phyloP scores from a whole-genome alignment of 2,113 vertebrate genomes.

The Synodontis membranacea region DNA sequence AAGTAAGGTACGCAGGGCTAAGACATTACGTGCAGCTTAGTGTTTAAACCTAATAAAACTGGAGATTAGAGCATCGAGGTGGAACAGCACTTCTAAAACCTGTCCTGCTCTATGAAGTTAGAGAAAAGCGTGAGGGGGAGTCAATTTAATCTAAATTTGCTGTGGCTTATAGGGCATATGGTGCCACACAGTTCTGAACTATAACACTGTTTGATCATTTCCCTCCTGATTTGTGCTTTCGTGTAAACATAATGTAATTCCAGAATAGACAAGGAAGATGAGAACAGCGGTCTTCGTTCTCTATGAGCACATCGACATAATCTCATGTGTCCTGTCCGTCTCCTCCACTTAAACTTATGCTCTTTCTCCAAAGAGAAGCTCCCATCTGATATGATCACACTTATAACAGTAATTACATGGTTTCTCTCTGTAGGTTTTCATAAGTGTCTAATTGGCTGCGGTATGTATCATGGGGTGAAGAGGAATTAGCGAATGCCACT shows the following conservation, averaged over 20 bases:
- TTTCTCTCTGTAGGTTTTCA: not conserved
- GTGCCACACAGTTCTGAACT: not conserved
- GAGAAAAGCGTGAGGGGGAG: not conserved
- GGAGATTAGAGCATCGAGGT: not conserved
- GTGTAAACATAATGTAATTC: not conserved
- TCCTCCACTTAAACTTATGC: not conserved
- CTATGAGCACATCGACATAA: not conserved
- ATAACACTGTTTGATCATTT: not conserved
- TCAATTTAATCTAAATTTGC: not conserved
- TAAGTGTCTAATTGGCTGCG: not conserved
- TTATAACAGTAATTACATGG: not conserved
- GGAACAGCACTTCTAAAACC: not conserved
- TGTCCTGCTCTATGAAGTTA: not conserved
- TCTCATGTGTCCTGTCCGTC: not conserved
- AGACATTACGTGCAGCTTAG: not conserved
- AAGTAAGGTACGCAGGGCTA: not conserved
- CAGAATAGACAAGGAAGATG: not conserved
- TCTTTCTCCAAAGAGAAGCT: not conserved
- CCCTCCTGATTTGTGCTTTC: too few species aligned
- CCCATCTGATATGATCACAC: not conserved
- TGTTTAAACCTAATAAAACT: not conserved
- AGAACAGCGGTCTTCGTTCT: not conserved
- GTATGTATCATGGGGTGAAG: not conserved
- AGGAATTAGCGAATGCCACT: constrained; percentile 14
- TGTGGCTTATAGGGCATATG: not conserved